Percentiles rank a stretch among this genome's conserved stretches.
These are phyloP conservation scores for Neuroterus valhalla DNA, from an alignment of 1,140 invertebrate species.

Conservation along the genomic window DNA sequence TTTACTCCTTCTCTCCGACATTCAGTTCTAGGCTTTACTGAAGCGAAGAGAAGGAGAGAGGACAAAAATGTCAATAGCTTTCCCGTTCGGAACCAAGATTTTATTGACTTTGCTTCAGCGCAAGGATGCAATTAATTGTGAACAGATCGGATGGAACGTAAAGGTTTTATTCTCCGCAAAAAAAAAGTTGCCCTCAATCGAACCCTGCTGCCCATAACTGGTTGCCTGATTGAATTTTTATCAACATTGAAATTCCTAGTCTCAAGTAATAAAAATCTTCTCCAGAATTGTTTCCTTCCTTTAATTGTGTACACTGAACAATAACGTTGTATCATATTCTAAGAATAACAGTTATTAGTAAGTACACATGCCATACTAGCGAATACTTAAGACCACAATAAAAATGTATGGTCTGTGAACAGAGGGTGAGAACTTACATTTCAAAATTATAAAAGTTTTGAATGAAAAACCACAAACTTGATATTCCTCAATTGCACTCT, in stretches of 20 bases:
- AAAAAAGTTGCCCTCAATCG: conserved; percentile 11
- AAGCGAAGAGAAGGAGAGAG: conserved; percentile 29
- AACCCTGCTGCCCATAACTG: conserved; percentile 9
- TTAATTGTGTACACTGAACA: too few relatives aligned
- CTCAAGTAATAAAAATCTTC: too few relatives aligned
- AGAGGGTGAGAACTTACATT: too few relatives aligned
- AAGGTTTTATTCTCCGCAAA: conserved; percentile 16
- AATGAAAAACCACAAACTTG: too few relatives aligned
- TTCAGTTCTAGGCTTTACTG: conserved; percentile 28
- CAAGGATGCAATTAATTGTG: conserved; percentile 30
- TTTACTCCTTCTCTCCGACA: conserved; percentile 5
- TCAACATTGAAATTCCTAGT: conserved; percentile 1
- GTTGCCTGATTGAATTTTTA: conserved; percentile 24
- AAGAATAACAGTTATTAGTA: too few relatives aligned
- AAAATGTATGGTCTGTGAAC: too few relatives aligned
- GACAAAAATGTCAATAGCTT: conserved; percentile 26
- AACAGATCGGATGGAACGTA: conserved; percentile 28
- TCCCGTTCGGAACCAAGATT: conserved; percentile 29
- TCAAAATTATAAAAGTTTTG: too few relatives aligned
- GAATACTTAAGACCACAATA: too few relatives aligned
- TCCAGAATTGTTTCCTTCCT: too few relatives aligned
- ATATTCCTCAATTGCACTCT: too few relatives aligned
- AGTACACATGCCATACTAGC: too few relatives aligned
- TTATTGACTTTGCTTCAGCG: conserved; percentile 30
- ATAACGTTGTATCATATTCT: too few relatives aligned